phyloP scores from a whole-genome alignment of 2,113 vertebrate species.

The Plecotus auritus region DNA sequence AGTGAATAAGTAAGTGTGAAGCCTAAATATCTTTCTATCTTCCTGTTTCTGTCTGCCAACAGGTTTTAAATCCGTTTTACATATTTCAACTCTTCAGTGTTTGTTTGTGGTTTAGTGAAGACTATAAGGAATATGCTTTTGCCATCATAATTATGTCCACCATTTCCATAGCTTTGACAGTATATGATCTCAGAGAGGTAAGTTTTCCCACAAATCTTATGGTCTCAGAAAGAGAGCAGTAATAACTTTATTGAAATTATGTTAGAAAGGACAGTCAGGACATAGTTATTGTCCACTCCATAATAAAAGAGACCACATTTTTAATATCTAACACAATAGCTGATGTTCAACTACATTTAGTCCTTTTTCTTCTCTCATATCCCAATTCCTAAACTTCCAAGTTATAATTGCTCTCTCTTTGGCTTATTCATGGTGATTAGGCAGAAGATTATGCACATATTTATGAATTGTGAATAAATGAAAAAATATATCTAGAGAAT shows the following conservation, averaged over 20 bases:
- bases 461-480: not conserved
- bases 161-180: conserved; percentile 80
- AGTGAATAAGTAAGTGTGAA: not conserved
- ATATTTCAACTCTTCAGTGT: conserved; percentile 87
- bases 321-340: not conserved
- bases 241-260: not conserved
- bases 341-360: not conserved
- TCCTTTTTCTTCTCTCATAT: not conserved
- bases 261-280: not conserved
- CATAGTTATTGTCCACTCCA: not conserved
- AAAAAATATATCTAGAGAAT: not conserved
- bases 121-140: conserved; percentile 83
- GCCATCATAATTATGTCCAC: conserved; percentile 86
- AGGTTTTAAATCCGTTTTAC: conserved; percentile 88
- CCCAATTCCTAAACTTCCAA: not conserved
- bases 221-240: not conserved
- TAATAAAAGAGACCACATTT: not conserved
- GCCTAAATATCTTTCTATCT: conserved; percentile 13
- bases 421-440: not conserved
- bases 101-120: conserved; percentile 86
- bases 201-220: conserved; percentile 35
- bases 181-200: conserved; percentile 85
- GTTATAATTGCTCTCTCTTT: not conserved
- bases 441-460: not conserved
- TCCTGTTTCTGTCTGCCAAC: conserved; percentile 62